Evolutionary conservation across 2,888 invertebrate genomes (phyloP), one percentile per base, ranked within the genome.

Genomic region (Macaria notata): DNA sequence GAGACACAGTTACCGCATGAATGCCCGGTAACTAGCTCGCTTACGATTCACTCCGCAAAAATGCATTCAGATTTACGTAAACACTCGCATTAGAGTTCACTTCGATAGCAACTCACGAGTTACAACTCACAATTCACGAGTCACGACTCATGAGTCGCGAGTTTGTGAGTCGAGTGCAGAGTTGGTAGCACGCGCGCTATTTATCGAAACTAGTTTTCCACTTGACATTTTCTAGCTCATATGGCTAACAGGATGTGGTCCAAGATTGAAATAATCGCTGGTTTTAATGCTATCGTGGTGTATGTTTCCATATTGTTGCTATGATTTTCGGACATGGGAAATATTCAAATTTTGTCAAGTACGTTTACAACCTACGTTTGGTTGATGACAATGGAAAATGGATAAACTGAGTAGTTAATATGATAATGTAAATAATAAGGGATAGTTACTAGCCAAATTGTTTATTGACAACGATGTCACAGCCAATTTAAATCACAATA

Each of bases 131-230:
- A 36, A 36, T 36, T 36, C 43, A 31, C 8, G 31, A 31, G 31
- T 31, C 41, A 42, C 36, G 50, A 50, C 19, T 36, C 43, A 31
- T n/a, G 31, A 31, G 31, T 31, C 41, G 49, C 36, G 50, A 50
- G 41, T 41, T 41, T 49, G 33, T 50, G 50, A 50, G 44, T 33
- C 4, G 5, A 8, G 41, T 41, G 41, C 5, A 30, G 46, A 62
- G 50, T 60, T 54, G 54, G 42, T 58, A 50, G 54, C 54, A 44
- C 46, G 54, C 50, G 56, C 57, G 65, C 65, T 73, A 72, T 76
- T 76, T 79, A 75, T 73, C 68, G 72, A 70, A 64, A 64, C 61
- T 77, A 78, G 68, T 81, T 81, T 70, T 62, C 63, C 65, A 68
- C 68, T 71, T 62, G 65, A 69, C 70, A 62, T 71, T 76, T 74